phyloP scores from a whole-genome alignment of 2,113 vertebrate genomes.

The Octodon degus region DNA sequence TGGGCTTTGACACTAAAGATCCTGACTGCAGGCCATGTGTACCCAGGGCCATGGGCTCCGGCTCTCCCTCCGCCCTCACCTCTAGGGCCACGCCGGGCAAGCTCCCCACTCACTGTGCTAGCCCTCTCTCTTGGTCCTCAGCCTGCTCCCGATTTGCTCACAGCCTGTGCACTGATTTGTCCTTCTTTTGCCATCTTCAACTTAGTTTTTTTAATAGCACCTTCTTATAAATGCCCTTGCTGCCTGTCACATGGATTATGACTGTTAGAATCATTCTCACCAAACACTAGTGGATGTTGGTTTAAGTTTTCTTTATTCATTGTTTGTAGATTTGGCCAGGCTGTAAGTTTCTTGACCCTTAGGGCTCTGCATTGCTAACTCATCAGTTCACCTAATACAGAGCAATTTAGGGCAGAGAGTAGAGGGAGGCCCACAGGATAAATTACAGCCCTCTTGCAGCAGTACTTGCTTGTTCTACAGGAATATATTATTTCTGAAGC shows the following conservation, averaged over 20 bases:
- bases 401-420: neutral
- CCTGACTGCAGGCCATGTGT: neutral
- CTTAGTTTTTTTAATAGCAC: neutral
- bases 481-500: neutral
- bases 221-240: neutral
- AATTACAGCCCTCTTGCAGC: neutral
- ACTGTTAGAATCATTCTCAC: neutral
- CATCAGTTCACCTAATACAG: neutral
- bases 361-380: neutral
- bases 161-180: neutral
- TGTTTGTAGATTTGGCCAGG: neutral
- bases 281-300: neutral
- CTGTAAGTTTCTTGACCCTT: neutral
- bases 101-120: neutral
- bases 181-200: neutral
- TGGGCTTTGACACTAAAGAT: neutral
- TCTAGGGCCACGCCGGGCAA: neutral
- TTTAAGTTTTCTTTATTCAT: conserved; percentile 9
- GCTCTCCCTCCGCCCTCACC: neutral
- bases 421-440: neutral
- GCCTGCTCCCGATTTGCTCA: neutral
- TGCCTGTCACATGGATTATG: neutral
- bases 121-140: neutral
- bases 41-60: neutral
- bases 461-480: neutral